phyloP scores from a whole-genome alignment of 2,888 invertebrate genomes.

The Diadegma fenestrale region DNA sequence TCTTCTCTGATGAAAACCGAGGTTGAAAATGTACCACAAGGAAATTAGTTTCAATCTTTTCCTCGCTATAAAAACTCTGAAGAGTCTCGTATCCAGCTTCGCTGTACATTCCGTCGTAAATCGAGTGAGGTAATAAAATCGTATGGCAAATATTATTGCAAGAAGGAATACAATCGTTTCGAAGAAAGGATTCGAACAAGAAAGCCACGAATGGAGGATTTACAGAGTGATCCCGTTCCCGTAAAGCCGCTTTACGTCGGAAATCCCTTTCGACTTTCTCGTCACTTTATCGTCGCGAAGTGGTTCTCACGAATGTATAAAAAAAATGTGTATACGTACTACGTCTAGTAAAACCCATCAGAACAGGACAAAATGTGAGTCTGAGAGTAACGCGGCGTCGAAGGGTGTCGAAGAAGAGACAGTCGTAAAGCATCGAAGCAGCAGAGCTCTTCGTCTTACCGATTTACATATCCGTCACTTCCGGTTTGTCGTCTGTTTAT shows the following conservation, averaged over 20 bases:
- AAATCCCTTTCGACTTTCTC: constrained; percentile 60
- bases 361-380: constrained; percentile 3
- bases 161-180: constrained; percentile 33
- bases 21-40: not conserved
- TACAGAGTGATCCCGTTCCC: constrained; percentile 32
- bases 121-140: constrained; percentile 41
- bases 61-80: not conserved
- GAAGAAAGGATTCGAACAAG: constrained; percentile 8
- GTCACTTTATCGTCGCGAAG: constrained; percentile 54
- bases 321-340: constrained; percentile 1
- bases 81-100: not conserved
- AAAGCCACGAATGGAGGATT: constrained; percentile 41
- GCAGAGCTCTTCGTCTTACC: constrained; percentile 3
- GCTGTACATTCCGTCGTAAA: constrained; percentile 12
- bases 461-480: constrained; percentile 31
- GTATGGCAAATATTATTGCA: constrained; percentile 34
- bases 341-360: constrained; percentile 20
- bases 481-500: constrained; percentile 18
- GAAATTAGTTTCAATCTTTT: constrained; percentile 23
- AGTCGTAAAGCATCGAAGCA: constrained; percentile 20
- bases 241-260: constrained; percentile 57
- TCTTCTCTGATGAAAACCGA: not conserved
- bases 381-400: not conserved
- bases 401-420: constrained; percentile 20
- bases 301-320: constrained; percentile 6